phyloP scores from a whole-genome alignment of 2,113 vertebrate genomes.

The Alethe castanea region DNA sequence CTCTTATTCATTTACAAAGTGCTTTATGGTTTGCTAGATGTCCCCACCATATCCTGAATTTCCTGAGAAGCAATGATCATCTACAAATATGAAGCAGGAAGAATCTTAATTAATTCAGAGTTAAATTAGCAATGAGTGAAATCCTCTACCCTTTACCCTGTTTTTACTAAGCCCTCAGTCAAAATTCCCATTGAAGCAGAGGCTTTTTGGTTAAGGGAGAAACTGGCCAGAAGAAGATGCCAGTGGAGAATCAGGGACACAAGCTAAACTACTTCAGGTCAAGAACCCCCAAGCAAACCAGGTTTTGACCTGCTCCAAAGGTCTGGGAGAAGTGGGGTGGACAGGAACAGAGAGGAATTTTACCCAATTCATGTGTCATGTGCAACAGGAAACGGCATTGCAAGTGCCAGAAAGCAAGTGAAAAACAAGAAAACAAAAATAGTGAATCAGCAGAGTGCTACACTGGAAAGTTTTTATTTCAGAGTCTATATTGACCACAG shows the following conservation, averaged over 20 bases:
- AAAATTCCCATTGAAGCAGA: not conserved
- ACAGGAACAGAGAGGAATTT: not conserved
- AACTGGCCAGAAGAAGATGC: not conserved
- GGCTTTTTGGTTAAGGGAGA: not conserved
- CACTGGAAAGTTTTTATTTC: not conserved
- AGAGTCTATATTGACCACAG: not conserved
- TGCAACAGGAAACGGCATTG: not conserved
- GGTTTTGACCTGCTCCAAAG: not conserved
- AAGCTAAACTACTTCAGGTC: not conserved
- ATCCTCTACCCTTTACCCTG: not conserved
- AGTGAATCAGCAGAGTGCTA: not conserved
- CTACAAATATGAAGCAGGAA: not conserved
- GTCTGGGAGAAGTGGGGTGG: not conserved
- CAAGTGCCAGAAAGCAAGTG: not conserved
- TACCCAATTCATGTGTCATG: not conserved
- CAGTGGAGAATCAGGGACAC: not conserved
- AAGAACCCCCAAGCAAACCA: not conserved
- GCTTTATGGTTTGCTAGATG: not conserved
- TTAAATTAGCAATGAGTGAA: not conserved
- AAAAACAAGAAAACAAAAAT: conserved; percentile 11
- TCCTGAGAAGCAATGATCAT: not conserved
- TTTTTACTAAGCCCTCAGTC: not conserved
- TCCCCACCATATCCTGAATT: not conserved
- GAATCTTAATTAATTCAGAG: not conserved
- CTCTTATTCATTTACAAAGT: not conserved